Conservation (phyloP, 2,888 invertebrate genomes). For the Steinernema scapterisci region DNA sequence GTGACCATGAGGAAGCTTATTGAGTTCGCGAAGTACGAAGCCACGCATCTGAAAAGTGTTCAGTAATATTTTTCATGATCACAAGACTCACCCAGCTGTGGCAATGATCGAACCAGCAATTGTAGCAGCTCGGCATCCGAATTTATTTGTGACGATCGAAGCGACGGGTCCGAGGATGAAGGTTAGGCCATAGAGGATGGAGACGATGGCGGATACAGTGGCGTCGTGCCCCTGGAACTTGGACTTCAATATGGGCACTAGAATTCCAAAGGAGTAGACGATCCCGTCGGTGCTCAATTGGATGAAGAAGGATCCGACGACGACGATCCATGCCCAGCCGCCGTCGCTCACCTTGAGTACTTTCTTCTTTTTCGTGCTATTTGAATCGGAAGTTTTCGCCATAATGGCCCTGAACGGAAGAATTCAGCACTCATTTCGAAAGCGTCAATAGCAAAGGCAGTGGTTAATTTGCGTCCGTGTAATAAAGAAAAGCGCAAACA, state of each 20-base stretch:
- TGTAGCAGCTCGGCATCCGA: constrained; percentile 88
- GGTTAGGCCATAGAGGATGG: constrained; percentile 90
- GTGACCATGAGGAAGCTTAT: constrained; percentile 85
- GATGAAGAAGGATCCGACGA: constrained; percentile 87
- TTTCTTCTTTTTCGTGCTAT: too few species aligned
- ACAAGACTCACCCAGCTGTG: constrained; percentile 71
- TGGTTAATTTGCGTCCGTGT: too few species aligned
- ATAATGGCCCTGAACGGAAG: too few species aligned
- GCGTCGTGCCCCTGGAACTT: constrained; percentile 85
- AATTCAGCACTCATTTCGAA: too few species aligned
- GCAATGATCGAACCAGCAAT: constrained; percentile 82
- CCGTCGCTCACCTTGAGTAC: constrained; percentile 61
- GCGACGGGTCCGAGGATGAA: constrained; percentile 87
- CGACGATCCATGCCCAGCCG: constrained; percentile 66
- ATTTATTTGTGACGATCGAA: constrained; percentile 89
- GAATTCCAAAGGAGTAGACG: constrained; percentile 96
- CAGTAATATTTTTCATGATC: not conserved
- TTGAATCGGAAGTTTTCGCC: too few species aligned
- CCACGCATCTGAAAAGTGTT: constrained; percentile 73
- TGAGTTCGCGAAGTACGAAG: constrained; percentile 82
- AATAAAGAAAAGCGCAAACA: too few species aligned
- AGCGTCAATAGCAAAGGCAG: too few species aligned
- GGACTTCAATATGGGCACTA: constrained; percentile 82
- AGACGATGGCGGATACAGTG: constrained; percentile 88
- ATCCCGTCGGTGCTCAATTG: constrained; percentile 91